Evolutionary conservation across 2,797 vertebrate genomes (phyloP).

Genomic region (Eutrigla gurnardus): DNA sequence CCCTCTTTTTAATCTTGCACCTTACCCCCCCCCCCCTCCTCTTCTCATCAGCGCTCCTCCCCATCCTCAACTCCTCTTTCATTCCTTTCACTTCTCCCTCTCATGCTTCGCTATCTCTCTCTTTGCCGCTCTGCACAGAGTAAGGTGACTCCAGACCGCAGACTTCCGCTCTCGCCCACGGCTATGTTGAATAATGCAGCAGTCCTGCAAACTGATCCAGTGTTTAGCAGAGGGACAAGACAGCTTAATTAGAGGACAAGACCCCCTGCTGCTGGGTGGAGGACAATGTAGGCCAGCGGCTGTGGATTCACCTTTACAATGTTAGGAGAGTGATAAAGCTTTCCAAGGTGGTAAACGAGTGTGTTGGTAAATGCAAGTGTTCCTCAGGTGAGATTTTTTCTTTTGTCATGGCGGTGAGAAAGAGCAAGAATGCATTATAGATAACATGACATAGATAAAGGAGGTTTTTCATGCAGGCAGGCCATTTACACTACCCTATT

Average conservation of each 20-base stretch:
- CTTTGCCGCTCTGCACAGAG: slow-evolving; percentile 40
- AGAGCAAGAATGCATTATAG: background rate
- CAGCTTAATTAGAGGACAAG: slow-evolving; percentile 83
- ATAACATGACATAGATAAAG: slow-evolving; percentile 29
- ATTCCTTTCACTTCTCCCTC: slow-evolving; percentile 57
- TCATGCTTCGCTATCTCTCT: slow-evolving; percentile 44
- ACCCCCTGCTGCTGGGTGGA: slow-evolving; percentile 56
- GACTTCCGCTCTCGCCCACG: slow-evolving; percentile 73
- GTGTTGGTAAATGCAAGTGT: slow-evolving; percentile 15
- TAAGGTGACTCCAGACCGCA: slow-evolving; percentile 77
- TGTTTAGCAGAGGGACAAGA: slow-evolving; percentile 79
- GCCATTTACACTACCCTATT: slow-evolving; percentile 46
- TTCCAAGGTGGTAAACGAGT: background rate
- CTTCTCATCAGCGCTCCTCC: slow-evolving; percentile 34
- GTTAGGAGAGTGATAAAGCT: slow-evolving; percentile 36
- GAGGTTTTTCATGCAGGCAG: slow-evolving; percentile 34
- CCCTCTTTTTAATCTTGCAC: slow-evolving; percentile 53
- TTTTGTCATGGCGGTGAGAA: background rate
- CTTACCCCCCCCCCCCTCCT: slow-evolving; percentile 39
- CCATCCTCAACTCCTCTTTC: slow-evolving; percentile 36
- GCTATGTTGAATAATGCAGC: slow-evolving; percentile 83
- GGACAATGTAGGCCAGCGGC: slow-evolving; percentile 28
- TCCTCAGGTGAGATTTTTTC: slow-evolving; percentile 1
- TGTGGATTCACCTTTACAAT: slow-evolving; percentile 27
- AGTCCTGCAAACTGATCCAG: slow-evolving; percentile 79